Base-by-base conservation (phyloP, 2,888 invertebrate species). In the Philhelius pedissequus region DNA sequence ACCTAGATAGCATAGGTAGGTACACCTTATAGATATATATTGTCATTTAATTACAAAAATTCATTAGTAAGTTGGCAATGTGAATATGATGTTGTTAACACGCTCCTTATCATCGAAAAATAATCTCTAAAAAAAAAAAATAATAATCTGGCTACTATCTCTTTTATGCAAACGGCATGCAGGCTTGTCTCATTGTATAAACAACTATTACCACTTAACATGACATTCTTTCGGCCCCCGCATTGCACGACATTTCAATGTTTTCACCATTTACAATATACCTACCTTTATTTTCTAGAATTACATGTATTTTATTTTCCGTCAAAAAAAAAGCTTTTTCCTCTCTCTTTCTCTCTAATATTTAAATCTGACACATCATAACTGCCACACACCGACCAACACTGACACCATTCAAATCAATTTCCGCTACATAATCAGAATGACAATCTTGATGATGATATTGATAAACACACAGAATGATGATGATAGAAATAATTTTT, bases 391-490 rank as follows among this genome's bases (percentile, higher is more conserved):
- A 66, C 43, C n/a, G n/a, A n/a, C n/a, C n/a, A n/a, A n/a, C n/a
- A n/a, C n/a, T n/a, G n/a, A n/a, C 43, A 71, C 54, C 45, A 74
- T 74, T 74, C 84, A 84, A 84, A 80, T 84, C 71, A 80, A 84
- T 84, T 80, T 76, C 54, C 80, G 80, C 54, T 48, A 30, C 70
- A 75, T 70, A 75, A 79, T 76, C 71, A 71, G 52, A 73, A 58
- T 3, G 3, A 25, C 25, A 15, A 40, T 38, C 25, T 52, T 50
- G 74, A 58, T 69, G 79, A 78, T 78, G 68, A 70, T 45, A 18
- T 52, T 64, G 48, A 64, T 64, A 64, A 56, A 64, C 48, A 27
- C 45, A n/a, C 20, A 32, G 27, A 27, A 20, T 38, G 74, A 79
- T 84, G 64, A 75, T 84, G 69, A 75, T 79, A 75, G 66, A 70